Conservation (phyloP, 1,140 invertebrate species). For the Nilaparvata lugens region DNA sequence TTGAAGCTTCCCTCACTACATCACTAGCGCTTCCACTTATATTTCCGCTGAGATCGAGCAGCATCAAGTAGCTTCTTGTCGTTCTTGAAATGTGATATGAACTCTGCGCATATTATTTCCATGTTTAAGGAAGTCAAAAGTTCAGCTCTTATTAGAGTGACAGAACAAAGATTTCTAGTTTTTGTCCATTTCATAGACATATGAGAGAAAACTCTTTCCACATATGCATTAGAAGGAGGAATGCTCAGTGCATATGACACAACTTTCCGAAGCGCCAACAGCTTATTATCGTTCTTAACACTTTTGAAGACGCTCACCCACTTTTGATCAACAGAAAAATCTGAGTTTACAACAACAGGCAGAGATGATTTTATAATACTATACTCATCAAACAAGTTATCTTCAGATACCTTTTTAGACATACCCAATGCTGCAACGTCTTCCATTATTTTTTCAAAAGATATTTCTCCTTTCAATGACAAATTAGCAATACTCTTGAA, state of each 20-base stretch:
- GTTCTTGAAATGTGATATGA: too few relatives aligned
- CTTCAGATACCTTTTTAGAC: background rate
- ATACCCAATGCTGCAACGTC: conserved; percentile 3
- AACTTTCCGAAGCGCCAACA: background rate
- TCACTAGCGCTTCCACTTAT: too few relatives aligned
- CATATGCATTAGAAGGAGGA: background rate
- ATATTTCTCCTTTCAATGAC: background rate
- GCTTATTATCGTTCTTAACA: background rate
- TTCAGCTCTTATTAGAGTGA: conserved; percentile 7
- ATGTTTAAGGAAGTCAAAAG: conserved; percentile 8
- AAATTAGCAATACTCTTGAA: conserved; percentile 5
- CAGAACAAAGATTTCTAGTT: conserved; percentile 11
- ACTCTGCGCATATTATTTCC: too few relatives aligned
- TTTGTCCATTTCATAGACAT: conserved; percentile 6
- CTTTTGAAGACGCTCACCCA: background rate
- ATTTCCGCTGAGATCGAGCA: too few relatives aligned
- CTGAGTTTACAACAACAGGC: background rate
- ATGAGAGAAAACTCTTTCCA: conserved; percentile 1
- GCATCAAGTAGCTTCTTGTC: too few relatives aligned
- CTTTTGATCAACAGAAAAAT: background rate
- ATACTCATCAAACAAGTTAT: background rate
- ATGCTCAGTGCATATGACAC: conserved; percentile 4
- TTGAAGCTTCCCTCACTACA: too few relatives aligned
- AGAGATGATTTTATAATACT: conserved; percentile 2
- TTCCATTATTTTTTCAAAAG: conserved; percentile 5